Evolutionary conservation across 64 coral and sea anemone species (phyloP), one percentile per base, ranked within the genome.

Genomic region (Acropora yongei): DNA sequence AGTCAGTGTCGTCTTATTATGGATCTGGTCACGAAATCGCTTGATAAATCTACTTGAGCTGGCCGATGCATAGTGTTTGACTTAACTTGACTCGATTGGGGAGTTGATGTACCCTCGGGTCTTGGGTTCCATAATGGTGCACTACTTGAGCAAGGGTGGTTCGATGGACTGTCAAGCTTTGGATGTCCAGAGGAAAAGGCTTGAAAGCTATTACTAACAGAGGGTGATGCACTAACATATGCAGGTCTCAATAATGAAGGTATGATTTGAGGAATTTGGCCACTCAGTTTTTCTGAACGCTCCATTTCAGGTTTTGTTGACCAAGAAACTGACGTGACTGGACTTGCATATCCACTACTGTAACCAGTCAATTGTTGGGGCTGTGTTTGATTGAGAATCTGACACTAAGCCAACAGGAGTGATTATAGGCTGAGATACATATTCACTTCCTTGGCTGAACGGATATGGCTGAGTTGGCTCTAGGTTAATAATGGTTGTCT

Each of bases 1-100:
- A n/a, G 82, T 68, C 6, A 86, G 82, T 16, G 82, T 86, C 41
- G 82, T 86, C 68, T 86, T 86, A 47, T 68, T 86, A 19, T 86
- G 82, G 1, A 86, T 39, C 30, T 68, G 82, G 17, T 67, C 60
- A 71, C 68, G 82, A 72, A 69, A 67, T 86, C 45, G 68, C 3
- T 68, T 17, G 3, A 68, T 17, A 68, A 17, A 17, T 73, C 39
- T 41, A 41, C 69, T 73, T 73, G 39, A 8, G 69, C 69, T 73
- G 69, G 19, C 8, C n/a, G 5, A 73, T 41, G 19, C 5, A 8
- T 1, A 20, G 69, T 7, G 5, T 4, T 73, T 73, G 19, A 6
- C 1, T 73, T 39, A 73, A 41, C 2, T 5, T 39, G n/a, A 73
- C 7, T 40, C 6, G 39, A 39, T n/a, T 73, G 10, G 39, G 69